A percentile compares a stretch with the other conserved stretches of the same genome.
Conservation (phyloP, 2,797 vertebrate genomes). For the Mareca penelope region DNA sequence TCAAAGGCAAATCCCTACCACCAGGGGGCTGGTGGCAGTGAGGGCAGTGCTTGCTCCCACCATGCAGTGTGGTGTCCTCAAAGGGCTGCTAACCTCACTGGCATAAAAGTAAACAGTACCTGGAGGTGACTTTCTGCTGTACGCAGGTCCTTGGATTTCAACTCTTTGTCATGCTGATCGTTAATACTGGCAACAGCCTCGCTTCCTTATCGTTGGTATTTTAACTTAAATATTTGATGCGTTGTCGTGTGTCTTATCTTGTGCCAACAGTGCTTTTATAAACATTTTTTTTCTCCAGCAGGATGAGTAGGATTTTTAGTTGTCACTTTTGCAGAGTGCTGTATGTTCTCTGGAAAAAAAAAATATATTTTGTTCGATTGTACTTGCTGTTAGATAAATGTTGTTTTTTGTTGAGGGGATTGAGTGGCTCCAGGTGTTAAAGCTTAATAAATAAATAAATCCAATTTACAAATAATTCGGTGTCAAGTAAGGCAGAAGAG, state of each 20-base stretch:
- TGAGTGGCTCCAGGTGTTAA: too few relatives aligned
- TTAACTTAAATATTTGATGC: not conserved
- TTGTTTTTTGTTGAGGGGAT: not conserved
- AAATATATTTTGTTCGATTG: accelerated
- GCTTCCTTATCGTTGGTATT: not conserved
- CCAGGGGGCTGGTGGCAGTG: not conserved
- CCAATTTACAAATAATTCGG: not conserved
- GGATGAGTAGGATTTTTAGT: not conserved
- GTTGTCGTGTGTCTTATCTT: not conserved
- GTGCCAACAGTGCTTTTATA: not conserved
- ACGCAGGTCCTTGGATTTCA: not conserved
- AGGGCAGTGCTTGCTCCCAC: not conserved
- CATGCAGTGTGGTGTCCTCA: not conserved
- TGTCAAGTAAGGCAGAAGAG: not conserved
- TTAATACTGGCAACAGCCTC: not conserved
- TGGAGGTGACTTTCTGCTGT: not conserved
- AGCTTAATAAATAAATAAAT: too few relatives aligned
- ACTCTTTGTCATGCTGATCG: not conserved
- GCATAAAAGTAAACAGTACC: not conserved
- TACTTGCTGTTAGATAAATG: not conserved
- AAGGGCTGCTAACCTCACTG: accelerated
- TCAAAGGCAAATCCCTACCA: accelerated
- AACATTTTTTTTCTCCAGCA: not conserved
- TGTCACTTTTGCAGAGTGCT: not conserved
- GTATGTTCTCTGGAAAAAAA: not conserved